phyloP scores from a whole-genome alignment of 2,113 vertebrate species.

The Micronisus gabar region DNA sequence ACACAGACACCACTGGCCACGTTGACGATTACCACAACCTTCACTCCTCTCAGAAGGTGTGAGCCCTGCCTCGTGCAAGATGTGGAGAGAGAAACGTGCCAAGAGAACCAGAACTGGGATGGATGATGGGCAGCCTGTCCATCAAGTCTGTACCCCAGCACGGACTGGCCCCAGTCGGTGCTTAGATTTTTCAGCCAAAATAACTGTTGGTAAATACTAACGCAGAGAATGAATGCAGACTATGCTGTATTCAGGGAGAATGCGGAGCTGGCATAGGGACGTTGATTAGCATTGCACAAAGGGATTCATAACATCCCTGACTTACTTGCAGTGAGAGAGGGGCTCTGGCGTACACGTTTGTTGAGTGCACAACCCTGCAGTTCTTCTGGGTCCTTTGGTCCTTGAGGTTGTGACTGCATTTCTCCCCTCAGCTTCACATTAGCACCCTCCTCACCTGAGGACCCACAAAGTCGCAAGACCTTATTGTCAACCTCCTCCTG shows the following conservation, averaged over 20 bases:
- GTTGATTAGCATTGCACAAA: background rate
- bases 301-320: background rate
- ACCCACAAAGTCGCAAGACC: background rate
- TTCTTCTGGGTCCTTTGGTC: background rate
- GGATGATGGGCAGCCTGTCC: background rate
- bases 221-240: background rate
- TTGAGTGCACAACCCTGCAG: background rate
- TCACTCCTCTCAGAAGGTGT: background rate
- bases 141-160: background rate
- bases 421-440: background rate
- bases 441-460: background rate
- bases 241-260: background rate
- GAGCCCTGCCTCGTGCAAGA: fast-evolving
- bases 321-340: background rate
- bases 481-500: background rate
- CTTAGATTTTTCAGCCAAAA: background rate
- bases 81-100: background rate
- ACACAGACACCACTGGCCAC: background rate
- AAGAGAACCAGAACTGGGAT: background rate
- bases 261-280: background rate
- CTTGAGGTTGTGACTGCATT: background rate
- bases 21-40: background rate
- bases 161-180: background rate
- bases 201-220: background rate
- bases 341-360: fast-evolving